phyloP scores from a whole-genome alignment of 2,888 invertebrate genomes.

The Phrixothrix hirtus region DNA sequence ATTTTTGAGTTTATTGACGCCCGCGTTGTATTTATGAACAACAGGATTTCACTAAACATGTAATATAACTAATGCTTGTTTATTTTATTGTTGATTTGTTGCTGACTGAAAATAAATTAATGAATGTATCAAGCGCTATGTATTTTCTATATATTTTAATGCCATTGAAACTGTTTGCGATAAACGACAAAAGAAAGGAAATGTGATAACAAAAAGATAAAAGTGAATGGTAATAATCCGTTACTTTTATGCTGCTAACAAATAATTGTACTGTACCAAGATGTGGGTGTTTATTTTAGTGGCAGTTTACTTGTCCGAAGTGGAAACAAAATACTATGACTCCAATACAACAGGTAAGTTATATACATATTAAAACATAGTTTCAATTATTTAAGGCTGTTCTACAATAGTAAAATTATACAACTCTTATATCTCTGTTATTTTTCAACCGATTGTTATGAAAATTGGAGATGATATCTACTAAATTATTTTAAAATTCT shows the following conservation, averaged over 20 bases:
- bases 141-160: slow-evolving; percentile 1
- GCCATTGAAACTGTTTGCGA: not conserved
- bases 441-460: too few relatives aligned
- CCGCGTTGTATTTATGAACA: not conserved
- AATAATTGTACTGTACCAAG: not conserved
- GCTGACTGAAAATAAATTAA: slow-evolving; percentile 17
- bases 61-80: slow-evolving; percentile 5
- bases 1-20: slow-evolving; percentile 1
- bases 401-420: too few relatives aligned
- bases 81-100: slow-evolving; percentile 19
- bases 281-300: slow-evolving; percentile 9
- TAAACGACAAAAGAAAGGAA: slow-evolving; percentile 5
- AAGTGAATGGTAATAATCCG: not conserved
- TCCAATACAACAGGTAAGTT: slow-evolving; percentile 10
- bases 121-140: not conserved
- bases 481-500: too few relatives aligned
- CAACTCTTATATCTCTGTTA: too few relatives aligned
- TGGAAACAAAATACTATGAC: slow-evolving; percentile 2
- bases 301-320: not conserved
- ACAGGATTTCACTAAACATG: not conserved
- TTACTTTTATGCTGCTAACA: not conserved
- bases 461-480: too few relatives aligned
- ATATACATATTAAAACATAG: slow-evolving; percentile 1
- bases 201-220: slow-evolving; percentile 1
- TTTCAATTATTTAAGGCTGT: not conserved